Percentiles rank a stretch among this genome's conserved stretches.
These are phyloP conservation scores for Apostichopus parvimensis DNA, from an alignment of 35 echinoderm and acorn worm genomes.

Conservation along the genomic window DNA sequence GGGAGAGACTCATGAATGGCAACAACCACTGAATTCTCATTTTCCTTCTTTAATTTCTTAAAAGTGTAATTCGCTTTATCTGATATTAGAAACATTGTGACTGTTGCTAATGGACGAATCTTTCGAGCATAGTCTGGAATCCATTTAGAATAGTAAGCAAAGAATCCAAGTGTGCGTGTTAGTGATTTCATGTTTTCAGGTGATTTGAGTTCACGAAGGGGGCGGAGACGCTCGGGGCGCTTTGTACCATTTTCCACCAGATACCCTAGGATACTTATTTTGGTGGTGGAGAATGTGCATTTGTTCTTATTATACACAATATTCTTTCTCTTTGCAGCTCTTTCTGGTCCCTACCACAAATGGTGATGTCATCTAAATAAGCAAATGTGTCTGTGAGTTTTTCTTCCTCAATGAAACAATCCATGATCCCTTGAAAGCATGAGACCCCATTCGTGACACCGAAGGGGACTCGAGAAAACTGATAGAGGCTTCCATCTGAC, in stretches of 20 bases:
- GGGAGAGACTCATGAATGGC: constrained; percentile 39
- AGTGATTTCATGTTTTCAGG: constrained; percentile 44
- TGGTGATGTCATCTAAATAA: constrained; percentile 9
- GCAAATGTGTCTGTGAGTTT: constrained; percentile 24
- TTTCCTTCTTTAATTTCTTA: constrained; percentile 23
- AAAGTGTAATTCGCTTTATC: constrained; percentile 6
- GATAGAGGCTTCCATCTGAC: constrained; percentile 42
- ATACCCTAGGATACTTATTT: constrained; percentile 30
- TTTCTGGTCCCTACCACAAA: too few species aligned
- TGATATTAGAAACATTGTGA: neutral
- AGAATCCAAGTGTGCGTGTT: neutral
- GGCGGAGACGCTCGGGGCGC: constrained; percentile 34
- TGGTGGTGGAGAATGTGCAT: too few species aligned
- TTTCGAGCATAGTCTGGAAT: constrained; percentile 15
- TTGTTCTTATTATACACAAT: too few species aligned
- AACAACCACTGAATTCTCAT: constrained; percentile 9
- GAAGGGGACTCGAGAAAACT: constrained; percentile 40
- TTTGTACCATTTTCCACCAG: constrained; percentile 14
- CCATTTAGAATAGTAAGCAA: constrained; percentile 39
- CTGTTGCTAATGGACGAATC: constrained; percentile 7
- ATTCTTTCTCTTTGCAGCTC: constrained; percentile 18
- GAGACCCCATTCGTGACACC: constrained; percentile 49
- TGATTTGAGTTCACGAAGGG: constrained; percentile 9
- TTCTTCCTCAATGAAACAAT: neutral
- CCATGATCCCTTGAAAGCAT: constrained; percentile 49